phyloP scores from a whole-genome alignment of 2,797 vertebrate genomes.

The Pelobates cultripes region DNA sequence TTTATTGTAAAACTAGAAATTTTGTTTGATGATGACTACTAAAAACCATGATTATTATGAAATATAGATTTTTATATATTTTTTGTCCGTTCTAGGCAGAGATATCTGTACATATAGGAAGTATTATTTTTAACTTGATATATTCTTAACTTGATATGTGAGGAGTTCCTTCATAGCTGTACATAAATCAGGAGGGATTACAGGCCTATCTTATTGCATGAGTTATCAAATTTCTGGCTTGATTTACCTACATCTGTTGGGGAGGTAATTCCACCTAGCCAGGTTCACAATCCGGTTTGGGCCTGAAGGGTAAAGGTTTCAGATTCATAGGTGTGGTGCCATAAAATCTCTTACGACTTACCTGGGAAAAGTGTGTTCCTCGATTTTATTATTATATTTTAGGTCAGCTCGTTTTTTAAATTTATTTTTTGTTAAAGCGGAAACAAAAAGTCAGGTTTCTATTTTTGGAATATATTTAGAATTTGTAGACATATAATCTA shows the following conservation, averaged over 20 bases:
- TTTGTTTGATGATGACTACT: too few relatives aligned
- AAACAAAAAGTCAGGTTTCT: not conserved
- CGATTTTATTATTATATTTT: conserved; percentile 38
- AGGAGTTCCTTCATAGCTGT: conserved; percentile 30
- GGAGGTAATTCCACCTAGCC: conserved; percentile 43
- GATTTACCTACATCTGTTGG: conserved; percentile 47
- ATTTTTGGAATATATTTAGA: too few relatives aligned
- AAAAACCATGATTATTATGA: too few relatives aligned
- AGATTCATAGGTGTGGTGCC: conserved; percentile 51
- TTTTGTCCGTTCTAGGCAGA: not conserved
- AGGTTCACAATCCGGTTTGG: conserved; percentile 30
- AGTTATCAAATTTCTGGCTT: conserved; percentile 48
- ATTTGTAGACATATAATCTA: too few relatives aligned
- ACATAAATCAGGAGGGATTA: conserved; percentile 39
- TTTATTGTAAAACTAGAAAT: too few relatives aligned
- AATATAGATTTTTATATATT: too few relatives aligned
- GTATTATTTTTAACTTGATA: not conserved
- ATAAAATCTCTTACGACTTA: conserved; percentile 28
- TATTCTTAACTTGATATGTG: conserved; percentile 41
- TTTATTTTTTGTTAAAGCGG: too few relatives aligned
- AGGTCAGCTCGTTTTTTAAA: conserved; percentile 40
- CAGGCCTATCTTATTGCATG: conserved; percentile 32
- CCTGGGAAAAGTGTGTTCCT: conserved; percentile 22
- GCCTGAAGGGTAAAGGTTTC: conserved; percentile 56
- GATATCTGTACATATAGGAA: not conserved